Evolutionary conservation across 2,797 vertebrate genomes (phyloP).

Genomic region (Falco rusticolus): DNA sequence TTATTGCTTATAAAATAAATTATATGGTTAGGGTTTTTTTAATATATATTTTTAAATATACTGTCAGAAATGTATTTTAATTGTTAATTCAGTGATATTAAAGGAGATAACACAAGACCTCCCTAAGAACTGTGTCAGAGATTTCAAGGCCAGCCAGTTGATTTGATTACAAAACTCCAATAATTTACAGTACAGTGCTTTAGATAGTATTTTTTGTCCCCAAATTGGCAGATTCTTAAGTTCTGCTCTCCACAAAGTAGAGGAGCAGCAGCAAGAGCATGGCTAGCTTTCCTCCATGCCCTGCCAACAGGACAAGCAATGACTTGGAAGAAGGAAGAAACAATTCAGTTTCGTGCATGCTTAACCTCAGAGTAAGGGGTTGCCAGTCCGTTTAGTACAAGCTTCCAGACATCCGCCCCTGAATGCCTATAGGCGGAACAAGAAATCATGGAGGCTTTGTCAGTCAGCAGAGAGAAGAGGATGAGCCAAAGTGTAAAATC

Average conservation of each 20-base stretch:
- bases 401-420: not conserved
- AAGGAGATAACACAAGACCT: not conserved
- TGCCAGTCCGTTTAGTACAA: not conserved
- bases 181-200: not conserved
- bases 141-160: not conserved
- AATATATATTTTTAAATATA: not conserved
- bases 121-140: not conserved
- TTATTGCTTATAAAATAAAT: not conserved
- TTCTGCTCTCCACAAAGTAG: not conserved
- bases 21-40: not conserved
- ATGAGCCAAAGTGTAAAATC: not conserved
- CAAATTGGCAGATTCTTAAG: not conserved
- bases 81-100: not conserved
- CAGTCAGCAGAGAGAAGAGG: not conserved
- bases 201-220: not conserved
- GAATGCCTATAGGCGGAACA: not conserved
- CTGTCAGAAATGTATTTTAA: not conserved
- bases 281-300: not conserved
- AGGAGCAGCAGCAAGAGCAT: not conserved
- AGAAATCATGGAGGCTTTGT: not conserved
- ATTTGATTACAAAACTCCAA: not conserved
- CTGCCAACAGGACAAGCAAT: not conserved
- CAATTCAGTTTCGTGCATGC: not conserved
- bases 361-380: not conserved
- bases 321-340: not conserved